Conservation (phyloP, 2,113 vertebrate species). For the Greenwoodochromis staneri region DNA sequence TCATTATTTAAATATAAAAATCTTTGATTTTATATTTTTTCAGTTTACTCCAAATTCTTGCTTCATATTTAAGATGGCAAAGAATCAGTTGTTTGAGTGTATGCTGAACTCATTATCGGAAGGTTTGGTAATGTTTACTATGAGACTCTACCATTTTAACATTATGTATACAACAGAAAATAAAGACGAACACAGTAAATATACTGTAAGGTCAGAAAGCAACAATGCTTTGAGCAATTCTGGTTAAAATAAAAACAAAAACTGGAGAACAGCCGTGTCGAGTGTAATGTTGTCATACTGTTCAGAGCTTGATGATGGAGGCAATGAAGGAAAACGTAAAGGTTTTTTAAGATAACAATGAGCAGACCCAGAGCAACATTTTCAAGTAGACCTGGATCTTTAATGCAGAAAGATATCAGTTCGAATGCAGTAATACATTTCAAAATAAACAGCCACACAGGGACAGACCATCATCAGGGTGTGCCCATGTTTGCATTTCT, state of each 20-base stretch:
- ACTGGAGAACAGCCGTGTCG: not conserved
- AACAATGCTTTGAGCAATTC: not conserved
- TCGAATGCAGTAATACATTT: not conserved
- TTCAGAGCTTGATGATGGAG: not conserved
- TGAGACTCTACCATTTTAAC: not conserved
- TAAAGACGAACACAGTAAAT: fast-evolving
- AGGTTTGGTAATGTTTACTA: not conserved
- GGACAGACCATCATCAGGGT: not conserved
- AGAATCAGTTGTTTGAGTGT: not conserved
- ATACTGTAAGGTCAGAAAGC: not conserved
- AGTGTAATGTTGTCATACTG: not conserved
- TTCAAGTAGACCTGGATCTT: not conserved
- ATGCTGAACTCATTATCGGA: not conserved
- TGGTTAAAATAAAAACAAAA: not conserved
- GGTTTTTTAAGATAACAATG: not conserved
- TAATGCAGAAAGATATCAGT: not conserved
- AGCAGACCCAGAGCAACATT: not conserved
- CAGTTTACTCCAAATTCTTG: not conserved
- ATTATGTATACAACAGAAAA: not conserved
- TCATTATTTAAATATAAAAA: not conserved
- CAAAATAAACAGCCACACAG: not conserved
- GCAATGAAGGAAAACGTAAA: not conserved
- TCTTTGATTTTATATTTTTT: not conserved
- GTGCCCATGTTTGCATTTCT: not conserved
- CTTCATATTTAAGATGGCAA: not conserved